Evolutionary conservation across 2,888 invertebrate genomes (phyloP), one percentile per base, ranked within the genome.

Genomic region (Andricus quercusramuli): DNA sequence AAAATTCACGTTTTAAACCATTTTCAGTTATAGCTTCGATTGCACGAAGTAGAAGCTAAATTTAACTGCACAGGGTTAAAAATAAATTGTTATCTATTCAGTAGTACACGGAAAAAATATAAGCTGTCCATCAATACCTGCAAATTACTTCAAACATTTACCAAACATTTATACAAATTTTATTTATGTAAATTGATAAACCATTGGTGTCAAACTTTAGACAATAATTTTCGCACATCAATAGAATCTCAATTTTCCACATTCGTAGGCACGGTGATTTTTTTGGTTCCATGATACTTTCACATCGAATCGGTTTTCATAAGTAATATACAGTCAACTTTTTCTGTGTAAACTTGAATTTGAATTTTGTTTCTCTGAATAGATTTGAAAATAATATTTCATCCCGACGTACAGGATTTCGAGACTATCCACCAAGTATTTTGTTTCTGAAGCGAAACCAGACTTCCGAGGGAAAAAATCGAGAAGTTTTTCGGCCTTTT

Each of bases 1-100:
- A 67, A 67, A 47, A 68, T 41, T 47, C 37, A 47, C 68, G 9
- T 67, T 67, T 67, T 67, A 22, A 4, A 68, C 41, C 25, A 22
- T 68, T 68, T 68, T 44, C 15, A 44, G 68, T 68, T 41, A 4
- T 47, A 17, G 22, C 44, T 17, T 17, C 2, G 15, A 68, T 22
- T 68, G 17, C 22, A 41, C 29, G 25, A 68, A 44, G 17, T 25
- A 68, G 20, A 25, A 68, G 44, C 22, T 47, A 17, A 22, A 25
- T 47, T 25, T 68, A 25, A 47, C 47, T 25, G 8, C 68, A 22
- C 17, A 20, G 20, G 13, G 64, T 6, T 22, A 4, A 62, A 62
- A 11, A 62, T 29, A 17, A 62, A 17, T 25, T 17, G 9, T 29
- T 13, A 4, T 22, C 25, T 25, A 62, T 25, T 62, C 2, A 62